These are phyloP conservation scores for Drosophila mimica DNA, from an alignment of 2,888 invertebrate species.

Conservation along the genomic window DNA sequence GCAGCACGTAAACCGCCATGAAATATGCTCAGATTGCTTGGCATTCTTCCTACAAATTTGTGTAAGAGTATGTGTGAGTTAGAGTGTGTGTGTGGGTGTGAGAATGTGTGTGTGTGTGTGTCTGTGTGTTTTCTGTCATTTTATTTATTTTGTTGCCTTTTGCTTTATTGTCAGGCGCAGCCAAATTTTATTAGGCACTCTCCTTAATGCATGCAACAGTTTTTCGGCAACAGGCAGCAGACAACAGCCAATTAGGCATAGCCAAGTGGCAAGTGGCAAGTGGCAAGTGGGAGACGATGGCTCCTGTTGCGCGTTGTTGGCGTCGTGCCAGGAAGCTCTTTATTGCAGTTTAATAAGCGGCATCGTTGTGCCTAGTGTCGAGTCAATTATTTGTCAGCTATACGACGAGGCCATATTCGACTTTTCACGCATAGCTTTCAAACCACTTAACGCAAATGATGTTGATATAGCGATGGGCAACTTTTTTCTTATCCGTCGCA, in stretches of 20 bases:
- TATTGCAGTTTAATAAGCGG: conserved; percentile 74
- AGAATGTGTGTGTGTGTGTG: not conserved
- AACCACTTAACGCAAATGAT: conserved; percentile 79
- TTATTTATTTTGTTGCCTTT: conserved; percentile 61
- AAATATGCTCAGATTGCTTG: conserved; percentile 57
- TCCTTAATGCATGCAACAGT: conserved; percentile 77
- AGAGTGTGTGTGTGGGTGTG: not conserved
- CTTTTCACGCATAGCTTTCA: conserved; percentile 68
- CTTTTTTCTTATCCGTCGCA: conserved; percentile 43
- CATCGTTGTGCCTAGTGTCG: conserved; percentile 29
- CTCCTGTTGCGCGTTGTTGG: conserved; percentile 47
- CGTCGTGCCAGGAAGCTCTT: conserved; percentile 53
- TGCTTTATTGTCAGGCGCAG: conserved; percentile 58
- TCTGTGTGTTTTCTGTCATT: conserved; percentile 41
- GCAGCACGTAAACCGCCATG: conserved; percentile 59
- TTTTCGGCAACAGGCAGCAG: conserved; percentile 60
- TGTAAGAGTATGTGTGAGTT: not conserved
- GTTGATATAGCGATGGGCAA: conserved; percentile 71
- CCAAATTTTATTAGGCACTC: conserved; percentile 74
- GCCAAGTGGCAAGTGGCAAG: conserved; percentile 29
- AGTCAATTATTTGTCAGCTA: conserved; percentile 45
- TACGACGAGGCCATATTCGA: conserved; percentile 57
- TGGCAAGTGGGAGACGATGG: not conserved
- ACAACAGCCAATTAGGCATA: conserved; percentile 56
- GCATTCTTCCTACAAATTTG: conserved; percentile 30